Percentiles rank a stretch among this genome's conserved stretches.
phyloP scores from a whole-genome alignment of 30 jellyfish, hydroid and myxozoan species.

The Chrysaora quinquecirrha region DNA sequence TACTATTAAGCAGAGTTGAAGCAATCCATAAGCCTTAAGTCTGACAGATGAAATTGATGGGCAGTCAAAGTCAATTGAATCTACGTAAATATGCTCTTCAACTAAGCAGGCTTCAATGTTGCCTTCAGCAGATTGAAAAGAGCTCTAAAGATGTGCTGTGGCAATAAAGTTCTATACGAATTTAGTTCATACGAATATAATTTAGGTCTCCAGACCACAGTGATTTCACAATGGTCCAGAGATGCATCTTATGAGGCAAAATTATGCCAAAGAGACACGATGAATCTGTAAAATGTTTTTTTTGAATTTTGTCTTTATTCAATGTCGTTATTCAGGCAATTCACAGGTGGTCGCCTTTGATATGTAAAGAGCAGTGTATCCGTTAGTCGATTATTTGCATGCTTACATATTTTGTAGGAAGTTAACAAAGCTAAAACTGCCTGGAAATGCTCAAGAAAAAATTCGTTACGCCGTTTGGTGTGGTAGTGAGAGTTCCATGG shows the following conservation, averaged over 20 bases:
- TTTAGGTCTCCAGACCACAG: background rate
- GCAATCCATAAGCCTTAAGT: too few relatives aligned
- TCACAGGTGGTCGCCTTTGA: too few relatives aligned
- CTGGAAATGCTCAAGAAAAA: constrained; percentile 65
- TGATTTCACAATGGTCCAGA: background rate
- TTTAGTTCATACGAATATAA: too few relatives aligned
- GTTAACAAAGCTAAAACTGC: constrained; percentile 60
- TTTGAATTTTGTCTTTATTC: background rate
- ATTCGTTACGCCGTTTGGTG: constrained; percentile 94
- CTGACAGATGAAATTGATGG: too few relatives aligned
- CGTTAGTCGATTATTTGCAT: too few relatives aligned
- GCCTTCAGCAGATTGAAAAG: background rate
- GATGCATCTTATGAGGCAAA: background rate
- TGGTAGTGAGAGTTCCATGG: constrained; percentile 75
- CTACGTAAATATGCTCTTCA: too few relatives aligned
- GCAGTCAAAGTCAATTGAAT: too few relatives aligned
- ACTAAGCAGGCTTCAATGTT: too few relatives aligned
- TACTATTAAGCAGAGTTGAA: too few relatives aligned
- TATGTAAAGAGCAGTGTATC: too few relatives aligned
- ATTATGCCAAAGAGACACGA: background rate
- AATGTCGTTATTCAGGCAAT: too few relatives aligned
- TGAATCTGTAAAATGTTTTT: background rate
- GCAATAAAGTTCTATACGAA: background rate
- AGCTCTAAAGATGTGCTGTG: background rate
- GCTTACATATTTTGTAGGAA: constrained; percentile 10